Percentiles rank a stretch among this genome's conserved stretches.
Conservation (phyloP, 2,113 vertebrate species). For the Tychaedon coryphoeus region DNA sequence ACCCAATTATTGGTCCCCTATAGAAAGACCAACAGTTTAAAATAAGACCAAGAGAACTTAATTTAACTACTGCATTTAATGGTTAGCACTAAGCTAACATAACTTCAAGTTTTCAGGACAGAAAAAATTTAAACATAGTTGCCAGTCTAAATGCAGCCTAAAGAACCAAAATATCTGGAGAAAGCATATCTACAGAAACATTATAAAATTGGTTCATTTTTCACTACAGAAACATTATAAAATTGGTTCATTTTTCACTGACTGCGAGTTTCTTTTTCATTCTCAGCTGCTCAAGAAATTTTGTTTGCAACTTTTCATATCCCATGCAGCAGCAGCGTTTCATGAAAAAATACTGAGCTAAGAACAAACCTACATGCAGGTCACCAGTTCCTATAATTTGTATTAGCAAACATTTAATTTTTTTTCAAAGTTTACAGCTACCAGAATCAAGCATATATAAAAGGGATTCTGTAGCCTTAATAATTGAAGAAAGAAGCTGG, state of each 20-base stretch:
- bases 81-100: background rate
- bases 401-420: background rate
- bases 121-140: background rate
- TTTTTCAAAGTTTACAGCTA: background rate
- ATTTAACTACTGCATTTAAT: background rate
- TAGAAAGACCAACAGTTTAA: background rate
- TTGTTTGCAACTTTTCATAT: background rate
- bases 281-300: background rate
- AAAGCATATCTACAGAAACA: background rate
- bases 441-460: background rate
- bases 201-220: background rate
- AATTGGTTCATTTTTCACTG: background rate
- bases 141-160: background rate
- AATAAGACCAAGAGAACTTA: background rate
- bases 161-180: background rate
- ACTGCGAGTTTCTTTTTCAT: slow-evolving; percentile 13
- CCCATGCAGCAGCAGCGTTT: background rate
- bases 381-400: background rate
- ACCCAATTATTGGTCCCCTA: background rate
- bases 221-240: background rate
- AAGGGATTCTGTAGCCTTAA: background rate
- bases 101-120: background rate
- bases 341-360: background rate
- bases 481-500: background rate
- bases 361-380: background rate